phyloP scores from a whole-genome alignment of 2,113 vertebrate species.

The Choloepus hoffmanni region DNA sequence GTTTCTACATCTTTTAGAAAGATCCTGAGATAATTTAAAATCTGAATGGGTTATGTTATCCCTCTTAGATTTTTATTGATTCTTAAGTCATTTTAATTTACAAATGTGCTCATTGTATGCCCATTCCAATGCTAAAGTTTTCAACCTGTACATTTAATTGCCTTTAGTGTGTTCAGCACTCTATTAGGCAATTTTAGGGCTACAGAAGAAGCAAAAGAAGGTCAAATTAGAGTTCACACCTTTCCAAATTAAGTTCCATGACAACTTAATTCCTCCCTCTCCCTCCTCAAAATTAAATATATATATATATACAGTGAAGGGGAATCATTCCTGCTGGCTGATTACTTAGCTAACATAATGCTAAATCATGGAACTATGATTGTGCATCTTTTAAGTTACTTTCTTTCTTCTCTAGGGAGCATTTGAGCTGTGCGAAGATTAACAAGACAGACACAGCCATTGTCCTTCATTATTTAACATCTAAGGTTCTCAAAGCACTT shows the following conservation, averaged over 20 bases:
- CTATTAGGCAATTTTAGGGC: background rate
- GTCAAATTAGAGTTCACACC: constrained; percentile 13
- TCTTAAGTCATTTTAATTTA: constrained; percentile 26
- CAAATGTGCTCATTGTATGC: background rate
- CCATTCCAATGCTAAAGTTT: background rate
- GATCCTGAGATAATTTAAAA: constrained; percentile 6
- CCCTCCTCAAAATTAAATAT: background rate
- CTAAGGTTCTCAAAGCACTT: background rate
- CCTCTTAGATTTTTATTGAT: background rate
- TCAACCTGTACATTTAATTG: background rate
- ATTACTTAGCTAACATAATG: background rate
- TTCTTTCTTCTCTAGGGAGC: background rate
- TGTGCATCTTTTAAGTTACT: background rate
- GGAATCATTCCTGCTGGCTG: background rate
- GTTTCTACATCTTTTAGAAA: constrained; percentile 43
- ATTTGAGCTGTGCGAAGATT: background rate
- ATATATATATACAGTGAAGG: background rate
- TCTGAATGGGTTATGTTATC: background rate
- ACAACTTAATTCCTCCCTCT: background rate
- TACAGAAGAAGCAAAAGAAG: background rate
- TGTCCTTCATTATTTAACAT: background rate
- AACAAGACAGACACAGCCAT: background rate
- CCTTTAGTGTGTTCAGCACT: background rate
- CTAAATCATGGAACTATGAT: background rate
- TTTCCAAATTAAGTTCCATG: constrained; percentile 35